Evolutionary conservation across 2,113 vertebrate species (phyloP), one percentile per base, ranked within the genome.

Genomic region (Ophthalmolycus amberensis): DNA sequence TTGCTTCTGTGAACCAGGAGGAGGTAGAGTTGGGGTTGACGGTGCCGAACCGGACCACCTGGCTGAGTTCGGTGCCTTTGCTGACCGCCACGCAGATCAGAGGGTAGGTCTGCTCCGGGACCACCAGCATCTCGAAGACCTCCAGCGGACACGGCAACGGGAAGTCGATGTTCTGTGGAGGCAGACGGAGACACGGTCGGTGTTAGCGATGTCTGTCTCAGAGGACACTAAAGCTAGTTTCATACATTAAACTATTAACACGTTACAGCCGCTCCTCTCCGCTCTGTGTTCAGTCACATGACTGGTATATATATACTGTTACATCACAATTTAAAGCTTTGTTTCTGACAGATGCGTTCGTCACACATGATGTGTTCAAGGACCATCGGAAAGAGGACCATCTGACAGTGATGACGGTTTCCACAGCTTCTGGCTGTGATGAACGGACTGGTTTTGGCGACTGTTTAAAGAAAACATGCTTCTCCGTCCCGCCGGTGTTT

Each of bases 111-210:
- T 98, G 97, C 79, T 99, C 98, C 0, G 98, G 97, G 20, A 99
- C 97, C 82, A 99, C 98, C 94, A 99, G 90, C 98, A 99, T 98
- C 95, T 99, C 98, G 90, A 99, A 98, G 84, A 99, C 93, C 80
- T 97, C 96, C 88, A 99, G 90, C 0, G 98, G 98, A 92, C 97
- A 99, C 0, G 98, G 98, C 86, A 99, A 92, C 32, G 97, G 97
- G 89, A 99, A 98, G 86, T 99, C 98, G 90, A 99, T 97, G 93
- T 95, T 96, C 98, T 99, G 84, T 37, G 0, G 85, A 22, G 27
- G 22, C 1, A n/a, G 14, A 62, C 5, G 9, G 20, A 29, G 40
- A 34, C 5, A 4, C 34, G 6, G 34, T 6, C 34, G 34, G 34
- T 6, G 34, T 6, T 34, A 34, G 34, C 34, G 34, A 6, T 4